These are phyloP conservation scores for Edolisoma coerulescens DNA, from an alignment of 2,113 vertebrate genomes.

Conservation along the genomic window DNA sequence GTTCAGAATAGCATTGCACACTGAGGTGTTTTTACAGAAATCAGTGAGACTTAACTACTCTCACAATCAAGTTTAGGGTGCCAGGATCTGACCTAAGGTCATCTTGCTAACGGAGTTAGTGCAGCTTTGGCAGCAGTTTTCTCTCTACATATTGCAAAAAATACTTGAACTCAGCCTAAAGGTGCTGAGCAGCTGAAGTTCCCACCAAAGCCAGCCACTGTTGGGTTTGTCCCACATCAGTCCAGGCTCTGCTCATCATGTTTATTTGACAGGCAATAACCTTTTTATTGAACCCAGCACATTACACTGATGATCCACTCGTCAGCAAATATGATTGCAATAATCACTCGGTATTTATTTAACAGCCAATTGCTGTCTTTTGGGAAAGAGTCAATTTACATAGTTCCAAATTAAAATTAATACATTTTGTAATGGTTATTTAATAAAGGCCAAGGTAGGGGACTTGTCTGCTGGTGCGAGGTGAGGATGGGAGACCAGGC, in stretches of 20 bases:
- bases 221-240: neutral
- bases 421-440: conserved; percentile 39
- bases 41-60: neutral
- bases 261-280: conserved; percentile 58
- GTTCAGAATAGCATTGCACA: neutral
- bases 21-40: neutral
- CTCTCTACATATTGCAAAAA: neutral
- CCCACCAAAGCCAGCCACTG: neutral
- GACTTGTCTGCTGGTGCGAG: neutral
- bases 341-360: conserved; percentile 51
- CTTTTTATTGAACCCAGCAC: conserved; percentile 47
- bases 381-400: conserved; percentile 40
- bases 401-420: conserved; percentile 43
- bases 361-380: conserved; percentile 42
- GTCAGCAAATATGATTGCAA: conserved; percentile 52
- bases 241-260: neutral
- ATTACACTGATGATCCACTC: conserved; percentile 15
- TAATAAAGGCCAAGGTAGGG: conserved; percentile 13
- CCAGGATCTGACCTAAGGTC: neutral
- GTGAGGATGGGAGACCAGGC: neutral
- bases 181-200: neutral
- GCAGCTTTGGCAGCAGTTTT: neutral
- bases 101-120: neutral
- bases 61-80: neutral
- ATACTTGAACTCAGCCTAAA: neutral